These are phyloP conservation scores for Oryzaephilus surinamensis DNA, from an alignment of 1,140 invertebrate genomes.

Conservation along the genomic window DNA sequence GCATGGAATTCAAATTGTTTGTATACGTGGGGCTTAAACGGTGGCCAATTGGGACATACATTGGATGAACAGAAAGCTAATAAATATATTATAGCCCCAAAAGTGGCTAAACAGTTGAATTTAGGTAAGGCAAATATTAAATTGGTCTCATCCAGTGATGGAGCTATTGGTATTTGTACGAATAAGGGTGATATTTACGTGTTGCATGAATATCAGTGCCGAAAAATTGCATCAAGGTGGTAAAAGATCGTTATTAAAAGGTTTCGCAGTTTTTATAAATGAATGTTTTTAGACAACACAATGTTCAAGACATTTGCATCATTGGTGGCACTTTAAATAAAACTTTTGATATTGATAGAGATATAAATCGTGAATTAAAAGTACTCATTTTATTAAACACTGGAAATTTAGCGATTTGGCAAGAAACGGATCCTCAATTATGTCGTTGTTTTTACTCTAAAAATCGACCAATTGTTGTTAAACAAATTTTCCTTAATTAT, in stretches of 20 bases:
- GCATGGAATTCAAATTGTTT: constrained; percentile 45
- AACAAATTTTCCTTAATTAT: constrained; percentile 45
- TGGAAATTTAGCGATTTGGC: constrained; percentile 56
- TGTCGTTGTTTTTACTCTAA: constrained; percentile 50
- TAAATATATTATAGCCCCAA: constrained; percentile 24
- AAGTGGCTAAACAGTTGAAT: constrained; percentile 19
- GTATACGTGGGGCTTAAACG: constrained; percentile 61
- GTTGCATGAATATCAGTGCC: constrained; percentile 56
- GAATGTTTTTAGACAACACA: constrained; percentile 37
- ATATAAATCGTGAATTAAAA: constrained; percentile 39
- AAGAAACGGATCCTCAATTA: constrained; percentile 47
- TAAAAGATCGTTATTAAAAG: no score
- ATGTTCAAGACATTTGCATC: constrained; percentile 39
- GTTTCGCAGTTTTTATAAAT: constrained; percentile 8
- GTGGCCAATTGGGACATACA: constrained; percentile 60
- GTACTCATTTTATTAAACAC: constrained; percentile 47
- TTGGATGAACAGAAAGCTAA: constrained; percentile 38
- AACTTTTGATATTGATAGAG: no score
- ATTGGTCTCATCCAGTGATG: constrained; percentile 50
- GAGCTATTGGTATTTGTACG: constrained; percentile 55
- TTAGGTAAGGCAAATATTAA: constrained; percentile 19
- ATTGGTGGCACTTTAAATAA: constrained; percentile 42
- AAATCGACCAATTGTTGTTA: constrained; percentile 45
- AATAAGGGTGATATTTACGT: constrained; percentile 57
- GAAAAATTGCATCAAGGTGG: constrained; percentile 56